Evolutionary conservation across 2,113 vertebrate species (phyloP).

Genomic region (Siniperca knerii): DNA sequence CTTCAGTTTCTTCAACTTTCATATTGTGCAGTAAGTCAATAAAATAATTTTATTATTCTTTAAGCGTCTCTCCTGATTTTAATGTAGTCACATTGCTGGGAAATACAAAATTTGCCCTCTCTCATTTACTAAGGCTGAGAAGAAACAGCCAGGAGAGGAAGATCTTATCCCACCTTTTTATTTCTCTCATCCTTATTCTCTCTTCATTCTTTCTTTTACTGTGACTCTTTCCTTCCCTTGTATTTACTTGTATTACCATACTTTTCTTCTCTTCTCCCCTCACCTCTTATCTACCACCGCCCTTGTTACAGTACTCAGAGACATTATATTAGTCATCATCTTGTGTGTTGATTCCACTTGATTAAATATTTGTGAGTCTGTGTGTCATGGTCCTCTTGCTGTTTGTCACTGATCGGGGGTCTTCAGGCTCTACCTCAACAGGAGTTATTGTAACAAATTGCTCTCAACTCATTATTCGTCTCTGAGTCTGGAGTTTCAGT

Average conservation of each 20-base stretch:
- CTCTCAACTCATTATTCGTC: no score
- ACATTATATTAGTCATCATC: constrained; percentile 17
- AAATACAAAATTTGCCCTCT: constrained; percentile 24
- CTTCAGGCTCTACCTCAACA: no score
- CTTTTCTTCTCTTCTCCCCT: not conserved
- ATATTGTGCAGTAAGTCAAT: no score
- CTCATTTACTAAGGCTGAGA: not conserved
- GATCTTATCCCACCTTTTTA: not conserved
- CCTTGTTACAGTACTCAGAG: not conserved
- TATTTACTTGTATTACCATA: not conserved
- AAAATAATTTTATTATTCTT: no score
- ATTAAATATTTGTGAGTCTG: not conserved
- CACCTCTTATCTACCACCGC: not conserved
- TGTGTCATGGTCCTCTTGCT: no score
- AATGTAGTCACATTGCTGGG: not conserved
- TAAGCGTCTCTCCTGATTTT: no score
- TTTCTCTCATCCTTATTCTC: not conserved
- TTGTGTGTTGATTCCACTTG: constrained; percentile 4
- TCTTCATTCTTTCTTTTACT: not conserved
- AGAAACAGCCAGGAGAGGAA: not conserved
- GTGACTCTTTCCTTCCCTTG: not conserved
- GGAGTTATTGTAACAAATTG: no score
- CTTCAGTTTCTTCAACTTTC: no score
- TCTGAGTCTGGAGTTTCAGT: no score
- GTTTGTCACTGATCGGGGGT: no score